Conservation (phyloP, 2,113 vertebrate genomes). For the Ptyas mucosa region DNA sequence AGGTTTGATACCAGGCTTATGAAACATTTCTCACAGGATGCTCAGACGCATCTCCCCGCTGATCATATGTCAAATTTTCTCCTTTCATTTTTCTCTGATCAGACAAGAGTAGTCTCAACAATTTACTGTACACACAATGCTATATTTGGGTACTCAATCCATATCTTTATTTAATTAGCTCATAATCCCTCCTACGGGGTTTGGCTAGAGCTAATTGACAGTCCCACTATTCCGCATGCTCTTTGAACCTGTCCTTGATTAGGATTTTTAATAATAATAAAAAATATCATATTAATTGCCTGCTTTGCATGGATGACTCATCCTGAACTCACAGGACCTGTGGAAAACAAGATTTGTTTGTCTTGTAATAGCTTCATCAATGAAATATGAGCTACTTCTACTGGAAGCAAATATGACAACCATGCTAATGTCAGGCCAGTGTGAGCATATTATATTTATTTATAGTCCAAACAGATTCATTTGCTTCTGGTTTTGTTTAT, state of each 20-base stretch:
- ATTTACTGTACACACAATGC: slow-evolving; percentile 35
- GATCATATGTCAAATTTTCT: slow-evolving; percentile 40
- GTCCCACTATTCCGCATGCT: background rate
- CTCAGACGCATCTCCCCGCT: slow-evolving; percentile 21
- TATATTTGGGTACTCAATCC: slow-evolving; percentile 26
- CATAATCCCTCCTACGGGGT: background rate
- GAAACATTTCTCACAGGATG: slow-evolving; percentile 19
- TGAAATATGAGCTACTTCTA: background rate
- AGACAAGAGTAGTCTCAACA: slow-evolving; percentile 16
- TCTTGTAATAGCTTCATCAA: background rate
- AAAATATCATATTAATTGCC: background rate
- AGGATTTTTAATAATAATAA: slow-evolving; percentile 1
- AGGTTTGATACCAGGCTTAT: slow-evolving; percentile 33
- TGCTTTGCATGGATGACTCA: background rate
- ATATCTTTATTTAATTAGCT: slow-evolving; percentile 6
- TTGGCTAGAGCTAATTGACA: background rate
- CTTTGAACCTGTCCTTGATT: slow-evolving; percentile 6
- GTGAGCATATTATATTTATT: background rate
- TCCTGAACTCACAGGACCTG: background rate
- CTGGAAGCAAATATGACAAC: too few species aligned
- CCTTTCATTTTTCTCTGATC: slow-evolving; percentile 31
- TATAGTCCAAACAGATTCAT: background rate
- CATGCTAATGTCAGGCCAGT: background rate
- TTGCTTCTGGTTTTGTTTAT: background rate
- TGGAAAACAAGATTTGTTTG: background rate